Evolutionary conservation across 2,113 vertebrate genomes (phyloP).

Genomic region (Spheniscus mendiculus): DNA sequence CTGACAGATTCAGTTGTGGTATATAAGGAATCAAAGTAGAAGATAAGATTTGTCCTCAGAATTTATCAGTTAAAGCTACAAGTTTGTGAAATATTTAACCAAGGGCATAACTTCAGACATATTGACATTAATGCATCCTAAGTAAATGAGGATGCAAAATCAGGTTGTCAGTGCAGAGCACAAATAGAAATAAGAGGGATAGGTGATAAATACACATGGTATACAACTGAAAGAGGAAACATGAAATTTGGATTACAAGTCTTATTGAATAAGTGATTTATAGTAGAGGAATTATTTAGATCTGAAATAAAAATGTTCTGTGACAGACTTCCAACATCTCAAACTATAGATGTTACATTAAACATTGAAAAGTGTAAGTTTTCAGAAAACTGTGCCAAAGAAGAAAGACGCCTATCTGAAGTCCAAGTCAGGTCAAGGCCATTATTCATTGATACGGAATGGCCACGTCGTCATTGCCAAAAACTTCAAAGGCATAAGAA

Average conservation of each 20-base stretch:
- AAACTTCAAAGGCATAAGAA: not conserved
- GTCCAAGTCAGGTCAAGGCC: not conserved
- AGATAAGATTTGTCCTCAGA: not conserved
- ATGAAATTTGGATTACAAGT: not conserved
- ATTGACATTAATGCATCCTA: not conserved
- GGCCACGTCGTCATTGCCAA: not conserved
- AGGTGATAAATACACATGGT: not conserved
- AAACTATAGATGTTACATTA: not conserved
- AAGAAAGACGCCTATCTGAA: not conserved
- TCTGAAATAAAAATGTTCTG: not conserved
- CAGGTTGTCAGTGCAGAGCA: not conserved
- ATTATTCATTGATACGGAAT: not conserved
- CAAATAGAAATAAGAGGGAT: not conserved
- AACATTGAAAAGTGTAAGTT: not conserved
- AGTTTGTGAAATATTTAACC: not conserved
- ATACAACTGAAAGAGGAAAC: not conserved
- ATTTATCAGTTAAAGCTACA: not conserved
- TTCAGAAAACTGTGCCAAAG: not conserved
- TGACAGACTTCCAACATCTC: not conserved
- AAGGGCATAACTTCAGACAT: not conserved
- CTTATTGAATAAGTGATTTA: not conserved
- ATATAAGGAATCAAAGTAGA: not conserved
- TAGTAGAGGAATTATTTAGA: not conserved
- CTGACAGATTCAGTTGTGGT: not conserved
- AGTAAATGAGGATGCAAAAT: not conserved